Evolutionary conservation across 2,797 vertebrate species (phyloP), one percentile per base, ranked within the genome.

Genomic region (Picus viridis): DNA sequence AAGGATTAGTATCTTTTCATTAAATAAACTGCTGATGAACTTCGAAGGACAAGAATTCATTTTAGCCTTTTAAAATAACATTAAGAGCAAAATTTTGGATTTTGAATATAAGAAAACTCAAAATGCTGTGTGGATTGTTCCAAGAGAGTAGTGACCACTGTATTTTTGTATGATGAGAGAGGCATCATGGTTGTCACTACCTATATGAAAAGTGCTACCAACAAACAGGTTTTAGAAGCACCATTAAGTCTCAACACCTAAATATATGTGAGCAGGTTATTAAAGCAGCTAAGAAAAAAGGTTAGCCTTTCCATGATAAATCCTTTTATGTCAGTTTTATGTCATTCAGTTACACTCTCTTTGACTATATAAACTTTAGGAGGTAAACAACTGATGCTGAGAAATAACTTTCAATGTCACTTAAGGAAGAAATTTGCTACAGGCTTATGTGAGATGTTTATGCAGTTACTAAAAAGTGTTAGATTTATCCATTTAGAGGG

Each of bases 401-500:
- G 61, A 88, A 86, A 63, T 36, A 59, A 70, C 5, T 76, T 88
- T 30, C 16, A n/a, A 20, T 86, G 86, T 73, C 10, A 23, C 41
- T 74, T 88, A 43, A 53, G 72, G 59, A 91, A 83, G 41, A 83
- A 76, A 73, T 81, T 83, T 80, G 32, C 24, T 80, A 41, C 67
- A n/a, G 58, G 39, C 49, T 39, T 89, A 51, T 30, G 29, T 30
- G 68, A 91, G 62, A 49, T 86, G 82, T 72, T 72, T 90, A 53
- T 95, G 63, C 65, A 80, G 67, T 72, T 76, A 73, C 71, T 73
- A 36, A 30, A 86, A 88, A 88, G 82, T 86, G 89, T 81, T 87
- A 85, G 41, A 73, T 78, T 79, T 92, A 41, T 32, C 63, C 34
- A 19, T 92, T 85, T 94, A 75, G 76, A 78, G 43, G 49, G 71